A percentile compares a stretch with the other conserved stretches of the same genome.
These are phyloP conservation scores for Drosophila quasianomalipes DNA, from an alignment of 2,888 invertebrate species.

Conservation along the genomic window DNA sequence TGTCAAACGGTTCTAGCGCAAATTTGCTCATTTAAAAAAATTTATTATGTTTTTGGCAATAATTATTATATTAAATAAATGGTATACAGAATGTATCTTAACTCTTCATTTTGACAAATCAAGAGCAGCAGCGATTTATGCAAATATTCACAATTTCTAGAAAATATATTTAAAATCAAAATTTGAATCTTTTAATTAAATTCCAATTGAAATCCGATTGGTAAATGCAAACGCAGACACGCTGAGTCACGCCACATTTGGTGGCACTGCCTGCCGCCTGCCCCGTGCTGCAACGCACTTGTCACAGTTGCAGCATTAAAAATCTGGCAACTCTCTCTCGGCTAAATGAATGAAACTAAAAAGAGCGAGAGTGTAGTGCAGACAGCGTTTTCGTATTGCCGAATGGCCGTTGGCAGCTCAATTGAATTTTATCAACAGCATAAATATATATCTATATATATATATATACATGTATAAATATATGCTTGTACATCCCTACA, in stretches of 20 bases:
- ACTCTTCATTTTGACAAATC: neutral
- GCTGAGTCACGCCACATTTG: conserved; percentile 4
- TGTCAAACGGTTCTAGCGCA: neutral
- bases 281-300: conserved; percentile 9
- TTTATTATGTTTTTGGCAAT: neutral
- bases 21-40: neutral
- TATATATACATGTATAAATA: neutral
- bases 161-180: neutral
- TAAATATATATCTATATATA: neutral
- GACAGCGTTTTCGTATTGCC: conserved; percentile 25
- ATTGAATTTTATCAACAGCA: conserved; percentile 32
- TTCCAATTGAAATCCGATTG: conserved; percentile 15
- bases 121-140: neutral
- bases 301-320: conserved; percentile 17
- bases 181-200: conserved; percentile 17
- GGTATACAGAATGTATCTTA: neutral
- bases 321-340: conserved; percentile 28
- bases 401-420: conserved; percentile 33
- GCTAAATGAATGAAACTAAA: conserved; percentile 41
- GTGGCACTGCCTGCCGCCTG: neutral
- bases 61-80: neutral
- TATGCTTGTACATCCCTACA: neutral
- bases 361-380: neutral
- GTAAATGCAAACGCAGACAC: neutral
- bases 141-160: neutral